A percentile compares a stretch with the other conserved stretches of the same genome.
These are phyloP conservation scores for Furnarius figulus DNA, from an alignment of 2,113 vertebrate genomes.

Conservation along the genomic window DNA sequence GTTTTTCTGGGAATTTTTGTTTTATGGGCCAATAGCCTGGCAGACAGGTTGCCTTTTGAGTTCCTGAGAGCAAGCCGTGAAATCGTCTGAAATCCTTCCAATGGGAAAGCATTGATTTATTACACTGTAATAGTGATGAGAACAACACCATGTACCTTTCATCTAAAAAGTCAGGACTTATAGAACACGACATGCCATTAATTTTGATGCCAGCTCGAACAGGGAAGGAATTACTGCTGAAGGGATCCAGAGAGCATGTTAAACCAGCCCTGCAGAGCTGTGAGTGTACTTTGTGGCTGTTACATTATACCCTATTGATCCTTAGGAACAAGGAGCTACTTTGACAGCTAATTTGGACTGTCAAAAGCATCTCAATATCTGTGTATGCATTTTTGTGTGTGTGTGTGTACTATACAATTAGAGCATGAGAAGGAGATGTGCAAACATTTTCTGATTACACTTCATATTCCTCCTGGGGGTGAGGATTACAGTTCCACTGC, in stretches of 20 bases:
- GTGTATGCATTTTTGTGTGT: neutral
- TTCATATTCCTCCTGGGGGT: neutral
- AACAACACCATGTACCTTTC: constrained; percentile 61
- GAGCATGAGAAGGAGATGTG: neutral
- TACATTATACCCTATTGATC: constrained; percentile 19
- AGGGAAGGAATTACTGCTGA: constrained; percentile 50
- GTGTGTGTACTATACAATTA: neutral
- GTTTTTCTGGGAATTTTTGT: neutral
- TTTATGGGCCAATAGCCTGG: neutral
- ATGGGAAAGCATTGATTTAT: constrained; percentile 57
- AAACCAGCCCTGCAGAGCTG: constrained; percentile 44
- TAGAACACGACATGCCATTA: constrained; percentile 54
- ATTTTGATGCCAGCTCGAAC: constrained; percentile 56
- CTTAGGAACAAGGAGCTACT: neutral
- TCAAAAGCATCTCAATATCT: neutral
- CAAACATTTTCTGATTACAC: neutral
- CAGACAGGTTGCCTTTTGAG: neutral
- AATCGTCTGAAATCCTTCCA: constrained; percentile 9
- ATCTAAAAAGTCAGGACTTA: constrained; percentile 60
- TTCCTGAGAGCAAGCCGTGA: neutral
- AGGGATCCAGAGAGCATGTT: constrained; percentile 25
- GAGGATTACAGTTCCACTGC: neutral
- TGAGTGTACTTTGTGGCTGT: constrained; percentile 5
- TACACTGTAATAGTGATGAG: constrained; percentile 9
- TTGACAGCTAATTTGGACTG: neutral